Conservation (phyloP, 92 coral and sea anemone species). For the Porites evermanni region DNA sequence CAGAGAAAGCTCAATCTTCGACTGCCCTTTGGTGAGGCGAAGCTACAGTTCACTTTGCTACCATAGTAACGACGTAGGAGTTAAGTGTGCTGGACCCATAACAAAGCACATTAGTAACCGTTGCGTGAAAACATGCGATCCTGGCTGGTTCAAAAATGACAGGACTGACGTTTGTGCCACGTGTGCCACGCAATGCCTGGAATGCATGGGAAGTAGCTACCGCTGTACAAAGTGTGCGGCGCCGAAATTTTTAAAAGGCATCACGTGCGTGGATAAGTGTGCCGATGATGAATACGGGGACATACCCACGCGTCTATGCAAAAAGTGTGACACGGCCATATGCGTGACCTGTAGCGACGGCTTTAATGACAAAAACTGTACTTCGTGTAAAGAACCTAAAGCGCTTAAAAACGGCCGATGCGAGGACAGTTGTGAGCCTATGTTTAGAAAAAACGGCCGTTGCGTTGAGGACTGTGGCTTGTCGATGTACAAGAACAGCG, state of each 20-base stretch:
- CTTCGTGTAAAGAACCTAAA: slow-evolving; percentile 76
- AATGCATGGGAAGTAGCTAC: slow-evolving; percentile 60
- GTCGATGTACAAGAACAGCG: slow-evolving; percentile 53
- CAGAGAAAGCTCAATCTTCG: slow-evolving; percentile 64
- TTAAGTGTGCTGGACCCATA: slow-evolving; percentile 78
- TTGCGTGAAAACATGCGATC: slow-evolving; percentile 60
- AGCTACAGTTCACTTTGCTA: slow-evolving; percentile 74
- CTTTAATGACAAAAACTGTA: slow-evolving; percentile 53
- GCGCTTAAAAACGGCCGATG: slow-evolving; percentile 81
- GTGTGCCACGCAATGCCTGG: slow-evolving; percentile 61
- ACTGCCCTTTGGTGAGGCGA: slow-evolving; percentile 62
- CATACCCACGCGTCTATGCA: slow-evolving; percentile 59
- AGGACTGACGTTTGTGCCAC: slow-evolving; percentile 54
- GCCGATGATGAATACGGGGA: slow-evolving; percentile 64
- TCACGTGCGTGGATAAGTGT: slow-evolving; percentile 71
- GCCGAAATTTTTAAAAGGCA: slow-evolving; percentile 69
- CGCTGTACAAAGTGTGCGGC: slow-evolving; percentile 80
- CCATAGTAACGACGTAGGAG: slow-evolving; percentile 86
- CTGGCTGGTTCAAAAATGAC: slow-evolving; percentile 69
- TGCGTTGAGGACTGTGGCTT: slow-evolving; percentile 78
- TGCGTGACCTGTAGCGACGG: slow-evolving; percentile 86
- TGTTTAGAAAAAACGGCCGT: slow-evolving; percentile 50
- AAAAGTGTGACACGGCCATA: slow-evolving; percentile 51
- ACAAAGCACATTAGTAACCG: slow-evolving; percentile 49
- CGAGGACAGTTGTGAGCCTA: slow-evolving; percentile 59